Evolutionary conservation across 2,113 vertebrate species (phyloP).

Genomic region (Brachyhypopomus occidentalis): DNA sequence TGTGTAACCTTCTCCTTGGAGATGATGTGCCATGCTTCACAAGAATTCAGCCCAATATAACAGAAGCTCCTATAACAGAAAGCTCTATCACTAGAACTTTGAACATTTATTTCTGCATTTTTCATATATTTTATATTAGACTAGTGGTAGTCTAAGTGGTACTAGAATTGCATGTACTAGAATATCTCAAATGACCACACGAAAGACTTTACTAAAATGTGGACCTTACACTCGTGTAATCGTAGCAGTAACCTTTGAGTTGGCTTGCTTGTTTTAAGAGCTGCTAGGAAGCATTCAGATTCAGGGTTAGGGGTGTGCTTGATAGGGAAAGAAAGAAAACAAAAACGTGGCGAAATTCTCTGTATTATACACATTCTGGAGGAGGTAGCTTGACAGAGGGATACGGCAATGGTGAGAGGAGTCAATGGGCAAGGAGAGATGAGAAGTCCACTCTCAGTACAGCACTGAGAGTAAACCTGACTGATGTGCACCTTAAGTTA

Average conservation of each 20-base stretch:
- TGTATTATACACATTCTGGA: not conserved
- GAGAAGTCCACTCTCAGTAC: not conserved
- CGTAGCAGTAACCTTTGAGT: no score
- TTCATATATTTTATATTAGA: not conserved
- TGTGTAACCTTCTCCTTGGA: not conserved
- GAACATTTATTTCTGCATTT: not conserved
- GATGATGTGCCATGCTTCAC: conserved; percentile 7
- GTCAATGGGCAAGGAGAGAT: not conserved
- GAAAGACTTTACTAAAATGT: not conserved
- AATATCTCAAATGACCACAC: not conserved
- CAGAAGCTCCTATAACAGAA: not conserved
- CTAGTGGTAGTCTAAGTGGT: not conserved
- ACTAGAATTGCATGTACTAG: not conserved
- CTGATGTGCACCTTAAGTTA: conserved; percentile 8
- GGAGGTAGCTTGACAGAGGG: not conserved
- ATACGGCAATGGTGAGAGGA: not conserved
- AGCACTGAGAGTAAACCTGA: not conserved
- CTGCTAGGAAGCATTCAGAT: not conserved
- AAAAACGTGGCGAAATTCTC: not conserved
- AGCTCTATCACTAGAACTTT: not conserved
- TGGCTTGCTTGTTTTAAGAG: not conserved
- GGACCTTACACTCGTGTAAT: no score
- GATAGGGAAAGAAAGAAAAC: not conserved
- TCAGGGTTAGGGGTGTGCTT: not conserved
- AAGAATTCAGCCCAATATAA: not conserved